A percentile compares a stretch with the other conserved stretches of the same genome.
Conservation (phyloP, 2,888 invertebrate genomes). For the Cephus nigrinus region DNA sequence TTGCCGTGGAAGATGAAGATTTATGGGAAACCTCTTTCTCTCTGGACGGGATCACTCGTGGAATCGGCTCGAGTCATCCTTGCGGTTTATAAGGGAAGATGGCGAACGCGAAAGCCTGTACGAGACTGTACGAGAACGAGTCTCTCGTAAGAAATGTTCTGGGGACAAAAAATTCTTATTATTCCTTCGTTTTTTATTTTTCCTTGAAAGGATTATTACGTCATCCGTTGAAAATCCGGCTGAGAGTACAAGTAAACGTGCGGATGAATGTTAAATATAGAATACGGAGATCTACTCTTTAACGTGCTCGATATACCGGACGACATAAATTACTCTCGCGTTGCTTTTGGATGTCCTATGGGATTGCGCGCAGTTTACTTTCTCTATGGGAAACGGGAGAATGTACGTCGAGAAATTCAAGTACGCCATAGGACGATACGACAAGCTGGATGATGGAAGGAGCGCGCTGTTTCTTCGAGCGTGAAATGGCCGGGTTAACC, state of each 20-base stretch:
- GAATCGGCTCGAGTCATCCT: neutral
- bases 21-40: neutral
- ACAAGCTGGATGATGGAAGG: constrained; percentile 1
- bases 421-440: neutral
- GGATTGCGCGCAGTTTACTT: neutral
- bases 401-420: neutral
- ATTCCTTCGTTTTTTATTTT: neutral
- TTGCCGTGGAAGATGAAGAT: neutral
- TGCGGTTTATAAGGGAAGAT: neutral
- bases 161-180: neutral
- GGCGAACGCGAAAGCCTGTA: neutral
- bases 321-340: neutral
- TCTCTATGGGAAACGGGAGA: neutral
- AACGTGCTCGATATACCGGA: neutral
- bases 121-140: neutral
- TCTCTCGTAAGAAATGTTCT: neutral
- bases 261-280: neutral
- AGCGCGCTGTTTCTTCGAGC: constrained; percentile 58
- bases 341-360: neutral
- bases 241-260: neutral
- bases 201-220: neutral
- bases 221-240: neutral
- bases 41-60: neutral
- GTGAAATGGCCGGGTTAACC: constrained; percentile 67
- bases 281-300: neutral